These are phyloP conservation scores for Megaceryle maxima DNA, from an alignment of 2,113 vertebrate species.

Conservation along the genomic window DNA sequence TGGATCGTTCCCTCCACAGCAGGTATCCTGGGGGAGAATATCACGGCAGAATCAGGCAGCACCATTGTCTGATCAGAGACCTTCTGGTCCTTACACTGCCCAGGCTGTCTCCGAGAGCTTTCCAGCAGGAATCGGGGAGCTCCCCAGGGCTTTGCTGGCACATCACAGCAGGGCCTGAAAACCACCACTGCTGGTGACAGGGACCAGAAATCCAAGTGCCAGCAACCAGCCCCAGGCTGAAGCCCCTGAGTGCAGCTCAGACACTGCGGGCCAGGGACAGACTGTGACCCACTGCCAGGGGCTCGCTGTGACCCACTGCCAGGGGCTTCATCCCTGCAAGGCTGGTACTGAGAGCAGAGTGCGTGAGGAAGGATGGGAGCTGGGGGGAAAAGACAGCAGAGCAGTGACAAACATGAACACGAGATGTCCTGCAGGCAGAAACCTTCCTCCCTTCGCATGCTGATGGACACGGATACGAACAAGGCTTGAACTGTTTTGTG, in stretches of 20 bases:
- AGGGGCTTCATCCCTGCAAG: neutral
- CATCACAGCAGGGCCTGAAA: neutral
- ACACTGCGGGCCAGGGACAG: neutral
- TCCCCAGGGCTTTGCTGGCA: neutral
- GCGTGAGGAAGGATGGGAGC: rapidly evolving
- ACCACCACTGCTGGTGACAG: neutral
- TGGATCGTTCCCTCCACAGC: neutral
- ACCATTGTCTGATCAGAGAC: neutral
- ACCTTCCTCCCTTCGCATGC: neutral
- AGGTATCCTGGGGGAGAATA: neutral
- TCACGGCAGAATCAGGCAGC: neutral
- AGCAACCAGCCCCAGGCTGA: rapidly evolving
- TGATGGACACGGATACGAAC: neutral
- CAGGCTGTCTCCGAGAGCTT: neutral
- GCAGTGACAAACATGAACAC: neutral
- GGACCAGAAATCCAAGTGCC: neutral
- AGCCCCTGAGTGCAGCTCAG: rapidly evolving
- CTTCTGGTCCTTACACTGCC: neutral
- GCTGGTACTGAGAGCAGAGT: neutral
- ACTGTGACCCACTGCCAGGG: neutral
- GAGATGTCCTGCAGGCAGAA: neutral
- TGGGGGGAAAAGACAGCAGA: neutral
- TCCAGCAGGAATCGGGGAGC: neutral
- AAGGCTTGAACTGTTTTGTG: neutral
- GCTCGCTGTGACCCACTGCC: neutral